A percentile compares a stretch with the other conserved stretches of the same genome.
Conservation (phyloP, 2,888 invertebrate genomes). For the Plebejus argus region DNA sequence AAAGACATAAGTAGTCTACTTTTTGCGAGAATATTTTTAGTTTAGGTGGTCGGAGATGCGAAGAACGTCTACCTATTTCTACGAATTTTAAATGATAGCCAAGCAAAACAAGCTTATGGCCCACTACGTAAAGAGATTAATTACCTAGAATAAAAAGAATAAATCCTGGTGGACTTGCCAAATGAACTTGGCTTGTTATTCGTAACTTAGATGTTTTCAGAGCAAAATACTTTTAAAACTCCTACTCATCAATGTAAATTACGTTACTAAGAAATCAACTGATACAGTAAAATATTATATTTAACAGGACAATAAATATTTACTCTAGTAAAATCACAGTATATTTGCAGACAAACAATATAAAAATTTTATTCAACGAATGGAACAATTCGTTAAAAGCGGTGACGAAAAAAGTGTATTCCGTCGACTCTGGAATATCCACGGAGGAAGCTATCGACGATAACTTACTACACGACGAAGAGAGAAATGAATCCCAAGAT, state of each 20-base stretch:
- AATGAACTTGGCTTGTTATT: too few relatives aligned
- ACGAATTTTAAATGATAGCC: background rate
- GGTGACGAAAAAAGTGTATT: constrained; percentile 57
- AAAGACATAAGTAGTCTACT: too few relatives aligned
- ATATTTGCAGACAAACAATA: constrained; percentile 61
- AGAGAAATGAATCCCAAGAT: constrained; percentile 55
- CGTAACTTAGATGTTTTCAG: background rate
- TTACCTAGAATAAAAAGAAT: background rate
- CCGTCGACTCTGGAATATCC: background rate
- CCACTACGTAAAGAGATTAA: background rate
- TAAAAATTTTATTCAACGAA: constrained; percentile 64
- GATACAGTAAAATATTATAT: background rate
- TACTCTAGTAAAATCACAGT: background rate
- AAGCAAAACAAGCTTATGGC: background rate
- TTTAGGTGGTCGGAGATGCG: too few relatives aligned
- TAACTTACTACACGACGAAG: constrained; percentile 57
- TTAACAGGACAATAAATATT: too few relatives aligned
- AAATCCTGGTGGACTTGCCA: too few relatives aligned
- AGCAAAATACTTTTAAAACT: background rate
- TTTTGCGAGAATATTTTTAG: too few relatives aligned
- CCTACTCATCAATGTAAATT: too few relatives aligned
- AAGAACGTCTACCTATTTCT: too few relatives aligned
- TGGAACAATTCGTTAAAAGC: constrained; percentile 68
- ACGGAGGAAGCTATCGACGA: constrained; percentile 66
- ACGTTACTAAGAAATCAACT: too few relatives aligned